Percentiles rank a stretch among this genome's conserved stretches.
These are phyloP conservation scores for Ranitomeya variabilis DNA, from an alignment of 2,113 vertebrate genomes.

Conservation along the genomic window DNA sequence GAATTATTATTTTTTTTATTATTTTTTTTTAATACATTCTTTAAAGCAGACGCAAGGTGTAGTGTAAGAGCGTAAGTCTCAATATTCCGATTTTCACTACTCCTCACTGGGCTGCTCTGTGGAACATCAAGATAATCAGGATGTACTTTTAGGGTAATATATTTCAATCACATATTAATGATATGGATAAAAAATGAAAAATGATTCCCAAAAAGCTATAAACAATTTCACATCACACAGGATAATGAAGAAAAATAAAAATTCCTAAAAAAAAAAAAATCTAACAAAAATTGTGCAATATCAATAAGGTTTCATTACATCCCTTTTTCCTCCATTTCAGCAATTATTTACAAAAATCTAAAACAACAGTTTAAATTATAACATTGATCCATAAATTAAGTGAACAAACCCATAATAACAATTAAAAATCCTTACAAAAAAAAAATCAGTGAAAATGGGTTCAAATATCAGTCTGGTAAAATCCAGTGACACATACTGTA, in stretches of 20 bases:
- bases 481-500: slow-evolving; percentile 20
- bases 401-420: slow-evolving; percentile 46
- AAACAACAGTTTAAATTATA: slow-evolving; percentile 29
- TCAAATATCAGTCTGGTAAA: slow-evolving; percentile 12
- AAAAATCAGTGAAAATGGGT: slow-evolving; percentile 18
- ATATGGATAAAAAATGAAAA: not conserved
- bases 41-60: not conserved
- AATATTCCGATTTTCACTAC: not conserved
- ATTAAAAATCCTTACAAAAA: slow-evolving; percentile 4
- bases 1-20: too few relatives aligned
- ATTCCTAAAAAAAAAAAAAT: slow-evolving; percentile 3
- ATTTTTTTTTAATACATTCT: not conserved
- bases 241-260: slow-evolving; percentile 36
- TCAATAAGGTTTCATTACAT: slow-evolving; percentile 31
- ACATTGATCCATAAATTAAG: slow-evolving; percentile 51
- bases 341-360: slow-evolving; percentile 50
- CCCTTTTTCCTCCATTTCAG: slow-evolving; percentile 51
- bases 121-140: not conserved
- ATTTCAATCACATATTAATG: not conserved
- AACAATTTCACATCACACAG: slow-evolving; percentile 43
- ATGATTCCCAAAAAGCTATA: not conserved
- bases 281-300: slow-evolving; percentile 50
- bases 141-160: not conserved
- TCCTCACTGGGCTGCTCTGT: not conserved
- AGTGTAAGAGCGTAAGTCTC: not conserved